Conservation (phyloP, 2,797 vertebrate genomes). For the Arremon aurantiirostris region DNA sequence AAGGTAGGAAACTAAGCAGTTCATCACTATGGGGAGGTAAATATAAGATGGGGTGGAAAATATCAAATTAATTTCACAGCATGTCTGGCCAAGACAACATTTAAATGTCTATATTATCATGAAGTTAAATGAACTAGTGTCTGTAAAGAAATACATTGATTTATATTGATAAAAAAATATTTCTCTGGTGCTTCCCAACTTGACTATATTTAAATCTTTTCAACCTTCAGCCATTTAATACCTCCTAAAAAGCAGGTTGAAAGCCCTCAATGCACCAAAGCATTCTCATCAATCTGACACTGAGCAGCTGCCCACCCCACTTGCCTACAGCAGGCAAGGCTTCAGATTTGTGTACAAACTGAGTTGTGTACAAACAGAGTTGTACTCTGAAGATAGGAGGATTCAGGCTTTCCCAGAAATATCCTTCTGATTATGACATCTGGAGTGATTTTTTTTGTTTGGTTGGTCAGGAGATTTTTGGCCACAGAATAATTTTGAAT, state of each 20-base stretch:
- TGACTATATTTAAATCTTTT: neutral
- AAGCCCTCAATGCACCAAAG: neutral
- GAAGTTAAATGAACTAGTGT: neutral
- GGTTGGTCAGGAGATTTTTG: fast-evolving
- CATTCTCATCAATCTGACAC: neutral
- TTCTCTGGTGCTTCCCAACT: neutral
- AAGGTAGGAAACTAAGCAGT: neutral
- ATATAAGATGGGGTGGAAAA: neutral
- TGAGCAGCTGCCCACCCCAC: neutral
- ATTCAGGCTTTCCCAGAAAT: neutral
- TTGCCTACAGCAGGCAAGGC: neutral
- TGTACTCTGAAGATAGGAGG: neutral
- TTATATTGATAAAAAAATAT: neutral
- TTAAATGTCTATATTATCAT: neutral
- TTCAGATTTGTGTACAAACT: neutral
- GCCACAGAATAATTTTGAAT: neutral
- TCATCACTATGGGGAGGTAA: neutral
- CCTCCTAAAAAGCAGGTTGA: neutral
- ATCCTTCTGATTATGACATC: neutral
- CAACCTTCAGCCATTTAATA: neutral
- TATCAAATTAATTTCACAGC: neutral
- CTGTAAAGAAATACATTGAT: neutral
- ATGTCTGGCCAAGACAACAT: neutral
- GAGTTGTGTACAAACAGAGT: too few relatives aligned
- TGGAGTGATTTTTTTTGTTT: neutral